Evolutionary conservation across 2,888 invertebrate species (phyloP), one percentile per base, ranked within the genome.

Genomic region (Corythucha ciliata): DNA sequence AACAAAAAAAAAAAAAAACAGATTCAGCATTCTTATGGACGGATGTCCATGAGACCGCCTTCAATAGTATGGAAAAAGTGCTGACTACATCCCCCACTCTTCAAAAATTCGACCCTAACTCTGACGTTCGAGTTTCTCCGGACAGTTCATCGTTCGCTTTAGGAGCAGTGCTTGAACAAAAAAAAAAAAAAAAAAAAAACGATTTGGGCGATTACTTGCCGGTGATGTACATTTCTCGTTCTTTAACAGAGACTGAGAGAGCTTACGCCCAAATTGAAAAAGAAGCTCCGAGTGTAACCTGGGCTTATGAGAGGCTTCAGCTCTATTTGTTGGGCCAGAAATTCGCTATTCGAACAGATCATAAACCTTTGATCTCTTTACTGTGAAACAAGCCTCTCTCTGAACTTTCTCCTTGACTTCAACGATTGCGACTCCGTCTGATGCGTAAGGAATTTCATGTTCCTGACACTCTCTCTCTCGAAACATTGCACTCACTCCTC

Each of bases 341-440:
- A 14, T 44, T 44, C 21, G 4, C 10, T 16, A 27, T 44, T 5
- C n/a, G 14, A 4, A 44, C 44, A 2, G 27, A 44, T 22, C 44
- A 44, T n/a, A 44, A 44, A n/a, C 44, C 44, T 8, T 20, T 44
- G 7, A 7, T 66, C 1, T 54, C 64, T 16, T 50, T 69, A 3
- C 41, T 69, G 12, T 59, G 63, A 45, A 61, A 61, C 1, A 68
- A 67, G 53, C 54, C 61, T 16, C 52, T 68, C 14, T 61, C 61
- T 41, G 65, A 65, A 7, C 52, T 69, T 4, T 63, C 66, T 2
- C 63, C 67, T 4, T 51, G 67, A 41, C 48, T 69, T 12, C 66
- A 69, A 53, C 41, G 66, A 27, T 61, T 69, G 18, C 54, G 65
- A 37, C 58, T 67, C 52, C 48, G 62, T 10, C 48, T 66, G 4